Evolutionary conservation across 2,888 invertebrate species (phyloP), one percentile per base, ranked within the genome.

Genomic region (Mimumesa dahlbomi): DNA sequence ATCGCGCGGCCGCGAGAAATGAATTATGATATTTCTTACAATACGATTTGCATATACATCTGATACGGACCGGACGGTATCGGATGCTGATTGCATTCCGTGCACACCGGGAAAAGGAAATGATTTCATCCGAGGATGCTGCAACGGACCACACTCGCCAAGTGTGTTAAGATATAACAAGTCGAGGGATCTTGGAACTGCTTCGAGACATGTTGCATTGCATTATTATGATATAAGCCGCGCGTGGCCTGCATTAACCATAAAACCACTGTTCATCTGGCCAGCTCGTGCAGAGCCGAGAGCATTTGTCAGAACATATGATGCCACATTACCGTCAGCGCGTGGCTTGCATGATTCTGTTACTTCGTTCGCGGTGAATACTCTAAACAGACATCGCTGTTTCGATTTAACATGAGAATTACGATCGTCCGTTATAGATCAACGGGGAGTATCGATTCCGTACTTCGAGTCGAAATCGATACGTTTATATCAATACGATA

Each of bases 211-310:
- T 18, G 75, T 77, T 77, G 61, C 64, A 53, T 77, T 74, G 73
- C 67, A 57, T 81, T 79, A 81, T 83, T 82, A 84, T 77, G 82
- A 84, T 84, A 84, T 82, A 83, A 84, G 77, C 66, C 69, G 70
- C 79, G 70, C 76, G 77, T 74, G 72, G 79, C 54, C 59, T 54
- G 69, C 73, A 79, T 75, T 68, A 72, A 75, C 68, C 73, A 66
- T 66, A 73, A 73, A 68, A 68, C 68, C 68, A 63, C 68, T 56
- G 78, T 53, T 63, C 65, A 50, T 72, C 64, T 57, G 65, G 63
- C 59, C 58, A 45, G 66, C 57, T 61, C 54, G 67, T 61, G 66
- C 19, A 56, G 45, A 53, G 59, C 69, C 76, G 61, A 65, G 63
- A 79, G 69, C 75, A 66, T 77, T 77, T 71, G 63, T 75, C 71